A percentile compares a stretch with the other conserved stretches of the same genome.
These are phyloP conservation scores for Nesometra sesokonis DNA, from an alignment of 35 echinoderm and acorn worm genomes.

Conservation along the genomic window DNA sequence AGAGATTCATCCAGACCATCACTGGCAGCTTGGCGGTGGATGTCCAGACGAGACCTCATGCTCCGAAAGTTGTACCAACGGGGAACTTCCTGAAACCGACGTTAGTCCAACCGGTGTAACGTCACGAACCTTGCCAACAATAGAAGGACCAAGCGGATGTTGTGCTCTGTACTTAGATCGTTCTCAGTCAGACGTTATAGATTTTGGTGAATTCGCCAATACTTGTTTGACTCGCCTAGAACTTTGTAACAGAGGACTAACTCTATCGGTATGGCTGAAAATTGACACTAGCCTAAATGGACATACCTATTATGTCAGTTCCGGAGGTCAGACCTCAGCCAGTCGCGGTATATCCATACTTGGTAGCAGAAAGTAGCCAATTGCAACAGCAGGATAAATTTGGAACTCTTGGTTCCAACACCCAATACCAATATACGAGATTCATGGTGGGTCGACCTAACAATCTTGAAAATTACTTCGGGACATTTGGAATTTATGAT, in stretches of 20 bases:
- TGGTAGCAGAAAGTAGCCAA: background rate
- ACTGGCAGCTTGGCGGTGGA: background rate
- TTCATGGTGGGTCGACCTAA: background rate
- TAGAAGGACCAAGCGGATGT: background rate
- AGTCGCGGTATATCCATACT: background rate
- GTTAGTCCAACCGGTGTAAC: background rate
- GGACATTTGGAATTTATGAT: background rate
- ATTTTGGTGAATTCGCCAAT: background rate
- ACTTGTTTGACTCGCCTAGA: background rate
- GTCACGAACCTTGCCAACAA: background rate
- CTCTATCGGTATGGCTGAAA: background rate
- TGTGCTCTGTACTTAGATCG: background rate
- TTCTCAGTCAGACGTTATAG: background rate
- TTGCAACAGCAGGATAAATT: background rate
- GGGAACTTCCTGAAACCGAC: background rate
- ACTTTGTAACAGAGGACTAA: background rate
- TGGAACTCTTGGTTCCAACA: background rate
- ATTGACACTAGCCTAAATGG: background rate
- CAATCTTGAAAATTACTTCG: background rate
- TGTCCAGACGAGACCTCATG: background rate
- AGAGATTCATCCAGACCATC: background rate
- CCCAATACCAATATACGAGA: background rate
- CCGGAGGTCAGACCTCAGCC: background rate
- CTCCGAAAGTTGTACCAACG: background rate
- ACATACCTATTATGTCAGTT: background rate